Evolutionary conservation across 2,797 vertebrate genomes (phyloP), one percentile per base, ranked within the genome.

Genomic region (Rhynchotus rufescens): DNA sequence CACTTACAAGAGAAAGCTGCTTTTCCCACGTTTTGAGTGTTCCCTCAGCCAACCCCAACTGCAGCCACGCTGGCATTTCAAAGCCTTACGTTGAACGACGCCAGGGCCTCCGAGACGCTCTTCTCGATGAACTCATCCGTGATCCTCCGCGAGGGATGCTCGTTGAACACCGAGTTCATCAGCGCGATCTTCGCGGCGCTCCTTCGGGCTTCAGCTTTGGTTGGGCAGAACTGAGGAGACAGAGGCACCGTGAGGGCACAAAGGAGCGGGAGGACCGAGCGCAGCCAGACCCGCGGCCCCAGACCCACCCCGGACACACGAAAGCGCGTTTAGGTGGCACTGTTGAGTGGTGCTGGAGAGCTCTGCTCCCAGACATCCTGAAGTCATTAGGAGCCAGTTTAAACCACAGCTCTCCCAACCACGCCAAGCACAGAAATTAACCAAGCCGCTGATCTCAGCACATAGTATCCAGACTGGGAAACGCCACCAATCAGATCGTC

Each of bases 161-260:
- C 99, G 3, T 99, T 99, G 93, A 99, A 99, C 64, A 99, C 99
- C 0, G 99, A 99, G 96, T 99, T 99, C 99, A 99, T 99, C 44
- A 99, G 97, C 2, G 99, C 99, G 5, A 99, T 99, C 98, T 99
- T 99, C 26, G 99, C 99, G 0, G 99, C 99, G 5, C 99, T 99
- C 60, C 99, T 97, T 6, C 99, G 97, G 0, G 99, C 99, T 88
- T 99, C 99, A 0, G 99, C 99, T 95, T 99, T 99, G 10, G 99
- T 99, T 5, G 99, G 99, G 64, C 99, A 99, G 96, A 99, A 99
- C 99, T 99, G 96, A 56, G 51, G 62, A 86, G 34, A 62, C 54
- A 28, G 1, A 20, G 34, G 28, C 17, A 22, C 38, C 15, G 3
- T 69, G 26, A 67, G 72, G 44, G 72, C 9, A 32, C 72, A 77